Conservation (phyloP, 2,888 invertebrate species). For the Troilus luridus region DNA sequence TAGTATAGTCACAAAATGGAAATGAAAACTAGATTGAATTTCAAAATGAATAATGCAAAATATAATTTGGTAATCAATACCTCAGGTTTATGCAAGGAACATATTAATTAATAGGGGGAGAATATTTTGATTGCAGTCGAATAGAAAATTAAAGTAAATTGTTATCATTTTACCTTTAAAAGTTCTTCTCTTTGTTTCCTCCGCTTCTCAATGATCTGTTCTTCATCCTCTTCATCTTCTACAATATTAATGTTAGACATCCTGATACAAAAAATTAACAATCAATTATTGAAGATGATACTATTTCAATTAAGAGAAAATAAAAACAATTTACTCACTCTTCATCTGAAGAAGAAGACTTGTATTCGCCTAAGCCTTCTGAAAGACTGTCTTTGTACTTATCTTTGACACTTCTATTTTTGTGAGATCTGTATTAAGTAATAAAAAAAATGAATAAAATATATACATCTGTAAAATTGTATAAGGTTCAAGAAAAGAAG, state of each 20-base stretch:
- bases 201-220: constrained; percentile 90
- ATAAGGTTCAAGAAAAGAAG: too few relatives aligned
- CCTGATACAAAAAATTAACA: constrained; percentile 65
- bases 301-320: not conserved
- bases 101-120: not conserved
- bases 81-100: not conserved
- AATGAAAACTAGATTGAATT: too few relatives aligned
- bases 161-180: constrained; percentile 75
- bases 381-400: constrained; percentile 79
- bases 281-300: not conserved
- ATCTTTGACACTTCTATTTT: constrained; percentile 67
- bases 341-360: constrained; percentile 71
- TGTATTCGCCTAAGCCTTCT: constrained; percentile 81
- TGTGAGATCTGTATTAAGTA: constrained; percentile 62
- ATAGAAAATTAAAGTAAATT: not conserved
- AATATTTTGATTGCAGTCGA: not conserved
- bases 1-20: too few relatives aligned
- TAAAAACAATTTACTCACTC: constrained; percentile 65
- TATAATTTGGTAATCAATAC: not conserved
- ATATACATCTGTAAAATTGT: too few relatives aligned
- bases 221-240: constrained; percentile 92
- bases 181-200: constrained; percentile 90
- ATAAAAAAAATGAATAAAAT: not conserved
- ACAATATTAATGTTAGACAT: constrained; percentile 79
- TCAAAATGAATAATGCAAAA: not conserved